Base-by-base conservation (phyloP, 2,888 invertebrate genomes). In the Agrochola macilenta region DNA sequence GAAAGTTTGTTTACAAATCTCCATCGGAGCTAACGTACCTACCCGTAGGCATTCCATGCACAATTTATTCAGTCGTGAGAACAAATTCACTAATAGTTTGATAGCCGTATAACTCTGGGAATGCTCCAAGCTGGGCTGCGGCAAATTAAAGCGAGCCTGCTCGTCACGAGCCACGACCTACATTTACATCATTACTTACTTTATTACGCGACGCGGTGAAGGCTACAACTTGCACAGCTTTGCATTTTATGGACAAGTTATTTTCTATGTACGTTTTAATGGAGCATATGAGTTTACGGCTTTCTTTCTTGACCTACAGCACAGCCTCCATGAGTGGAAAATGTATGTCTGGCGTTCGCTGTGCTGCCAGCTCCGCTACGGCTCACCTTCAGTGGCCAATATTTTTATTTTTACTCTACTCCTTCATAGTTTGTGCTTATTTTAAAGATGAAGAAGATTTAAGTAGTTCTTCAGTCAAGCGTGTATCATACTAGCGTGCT, bases 151-250 rank as follows among this genome's bases (percentile, higher is more conserved):
- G 86, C 52, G 78, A 70, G 79, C 76, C 66, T 69, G 54, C 66
- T 63, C 76, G 68, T 82, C 80, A 78, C 84, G 89, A 91, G 69
- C 70, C 79, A 74, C 85, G 92, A 92, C 92, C 92, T 91, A 92
- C 84, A 90, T 89, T 89, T 87, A 88, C 90, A 86, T 90, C 89
- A 89, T 91, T 90, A 90, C 89, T 87, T 89, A 89, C 88, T 89
- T 90, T 88, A 90, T 88, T 89, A 88, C 85, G 79, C 74, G 54
- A 70, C 85, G 78, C 72, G 39, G 77, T 71, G 82, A 86, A 79
- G 78, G 88, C 82, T 78, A 80, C 77, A 76, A 81, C 85, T 87
- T 85, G 81, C 88, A 85, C 79, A 72, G 83, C 74, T 79, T 83
- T 85, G 83, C 81, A 79, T 85, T 87, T 86, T 78, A 78, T 78